These are phyloP conservation scores for Aspidoscelis tigris DNA, from an alignment of 2,113 vertebrate genomes.

Conservation along the genomic window DNA sequence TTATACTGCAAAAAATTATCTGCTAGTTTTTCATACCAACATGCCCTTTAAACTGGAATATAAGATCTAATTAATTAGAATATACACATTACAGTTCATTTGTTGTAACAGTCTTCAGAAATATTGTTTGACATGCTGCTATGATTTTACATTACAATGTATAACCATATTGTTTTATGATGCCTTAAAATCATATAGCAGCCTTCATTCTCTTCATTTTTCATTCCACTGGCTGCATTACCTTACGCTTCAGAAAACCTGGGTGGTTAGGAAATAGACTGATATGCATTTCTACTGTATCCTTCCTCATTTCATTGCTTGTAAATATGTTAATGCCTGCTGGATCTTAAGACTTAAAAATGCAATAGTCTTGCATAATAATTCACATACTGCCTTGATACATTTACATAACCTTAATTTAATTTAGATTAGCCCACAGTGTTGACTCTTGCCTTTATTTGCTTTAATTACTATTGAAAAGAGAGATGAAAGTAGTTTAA, in stretches of 20 bases:
- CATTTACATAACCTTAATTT: constrained; percentile 58
- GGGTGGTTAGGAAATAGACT: constrained; percentile 51
- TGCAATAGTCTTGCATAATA: constrained; percentile 52
- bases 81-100: background rate
- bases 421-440: constrained; percentile 57
- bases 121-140: background rate
- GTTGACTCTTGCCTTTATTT: constrained; percentile 64
- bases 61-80: background rate
- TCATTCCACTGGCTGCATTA: constrained; percentile 14
- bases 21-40: constrained; percentile 55
- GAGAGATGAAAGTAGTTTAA: constrained; percentile 65
- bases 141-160: background rate
- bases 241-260: constrained; percentile 40
- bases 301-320: background rate
- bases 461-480: constrained; percentile 68
- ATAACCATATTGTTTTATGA: background rate
- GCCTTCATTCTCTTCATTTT: constrained; percentile 45
- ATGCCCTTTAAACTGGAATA: background rate
- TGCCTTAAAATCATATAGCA: background rate
- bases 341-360: constrained; percentile 25
- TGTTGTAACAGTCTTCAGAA: background rate
- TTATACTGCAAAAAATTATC: constrained; percentile 53
- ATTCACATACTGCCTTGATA: constrained; percentile 30
- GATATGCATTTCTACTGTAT: constrained; percentile 41
- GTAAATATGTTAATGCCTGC: constrained; percentile 20